These are phyloP conservation scores for Hypotaenidia okinawae DNA, from an alignment of 2,797 vertebrate genomes.

Conservation along the genomic window DNA sequence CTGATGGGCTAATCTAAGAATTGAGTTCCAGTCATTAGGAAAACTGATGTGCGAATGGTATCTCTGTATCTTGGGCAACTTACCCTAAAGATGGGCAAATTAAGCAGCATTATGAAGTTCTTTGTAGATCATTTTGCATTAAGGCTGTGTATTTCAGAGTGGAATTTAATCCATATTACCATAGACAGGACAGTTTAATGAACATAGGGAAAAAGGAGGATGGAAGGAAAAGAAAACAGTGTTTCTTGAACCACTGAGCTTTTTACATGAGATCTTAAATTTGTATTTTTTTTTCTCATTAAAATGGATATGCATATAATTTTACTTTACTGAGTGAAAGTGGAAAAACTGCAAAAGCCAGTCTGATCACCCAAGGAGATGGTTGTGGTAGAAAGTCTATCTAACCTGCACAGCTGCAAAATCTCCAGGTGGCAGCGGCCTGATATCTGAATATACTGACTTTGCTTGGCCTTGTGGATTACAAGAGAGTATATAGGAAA, in stretches of 20 bases:
- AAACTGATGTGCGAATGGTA: not conserved
- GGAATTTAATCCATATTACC: not conserved
- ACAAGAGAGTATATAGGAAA: not conserved
- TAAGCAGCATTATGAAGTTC: not conserved
- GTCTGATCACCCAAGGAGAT: not conserved
- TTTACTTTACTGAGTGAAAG: not conserved
- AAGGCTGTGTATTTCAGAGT: not conserved
- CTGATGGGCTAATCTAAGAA: constrained; percentile 4
- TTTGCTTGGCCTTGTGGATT: not conserved
- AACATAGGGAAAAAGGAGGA: not conserved
- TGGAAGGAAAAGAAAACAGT: not conserved
- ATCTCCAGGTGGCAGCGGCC: not conserved
- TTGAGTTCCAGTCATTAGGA: not conserved
- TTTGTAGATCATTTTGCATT: not conserved
- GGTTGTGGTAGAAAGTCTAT: not conserved
- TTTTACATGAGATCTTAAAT: not conserved
- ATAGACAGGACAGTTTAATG: not conserved
- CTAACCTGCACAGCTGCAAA: not conserved
- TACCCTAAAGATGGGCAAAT: not conserved
- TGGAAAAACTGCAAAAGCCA: not conserved
- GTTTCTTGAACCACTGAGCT: not conserved
- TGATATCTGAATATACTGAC: not conserved
- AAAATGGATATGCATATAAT: not conserved
- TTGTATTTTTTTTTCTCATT: not conserved
- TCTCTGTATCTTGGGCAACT: not conserved